These are phyloP conservation scores for Distichodus sexfasciatus DNA, from an alignment of 2,797 vertebrate species.

Conservation along the genomic window DNA sequence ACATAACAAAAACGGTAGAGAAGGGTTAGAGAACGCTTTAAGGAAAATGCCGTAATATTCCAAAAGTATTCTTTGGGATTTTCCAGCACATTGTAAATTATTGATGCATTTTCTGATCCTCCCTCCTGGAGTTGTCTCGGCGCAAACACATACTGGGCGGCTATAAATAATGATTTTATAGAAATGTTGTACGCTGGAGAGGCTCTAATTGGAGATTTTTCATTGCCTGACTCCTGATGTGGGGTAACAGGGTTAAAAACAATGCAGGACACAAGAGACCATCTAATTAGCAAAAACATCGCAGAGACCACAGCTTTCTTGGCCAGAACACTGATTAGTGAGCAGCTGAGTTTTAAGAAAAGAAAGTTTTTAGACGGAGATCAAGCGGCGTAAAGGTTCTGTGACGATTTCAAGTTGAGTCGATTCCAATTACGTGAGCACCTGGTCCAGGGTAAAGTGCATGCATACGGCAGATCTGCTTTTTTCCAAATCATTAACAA, in stretches of 20 bases:
- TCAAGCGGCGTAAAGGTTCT: not conserved
- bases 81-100: too few species aligned
- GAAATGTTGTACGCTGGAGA: too few species aligned
- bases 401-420: not conserved
- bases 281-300: not conserved
- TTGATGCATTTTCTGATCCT: too few species aligned
- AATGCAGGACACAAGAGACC: not conserved
- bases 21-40: too few species aligned
- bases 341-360: not conserved
- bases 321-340: not conserved
- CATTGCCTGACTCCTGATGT: too few species aligned
- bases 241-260: not conserved
- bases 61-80: too few species aligned
- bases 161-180: too few species aligned
- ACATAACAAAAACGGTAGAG: too few species aligned
- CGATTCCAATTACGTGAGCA: not conserved
- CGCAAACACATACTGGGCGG: too few species aligned
- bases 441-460: not conserved
- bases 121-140: too few species aligned
- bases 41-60: too few species aligned
- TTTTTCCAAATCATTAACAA: not conserved
- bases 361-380: not conserved
- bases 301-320: not conserved
- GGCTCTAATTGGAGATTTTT: not conserved
- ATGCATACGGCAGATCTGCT: not conserved